These are phyloP conservation scores for Ephestia elutella DNA, from an alignment of 1,140 invertebrate species.

Conservation along the genomic window DNA sequence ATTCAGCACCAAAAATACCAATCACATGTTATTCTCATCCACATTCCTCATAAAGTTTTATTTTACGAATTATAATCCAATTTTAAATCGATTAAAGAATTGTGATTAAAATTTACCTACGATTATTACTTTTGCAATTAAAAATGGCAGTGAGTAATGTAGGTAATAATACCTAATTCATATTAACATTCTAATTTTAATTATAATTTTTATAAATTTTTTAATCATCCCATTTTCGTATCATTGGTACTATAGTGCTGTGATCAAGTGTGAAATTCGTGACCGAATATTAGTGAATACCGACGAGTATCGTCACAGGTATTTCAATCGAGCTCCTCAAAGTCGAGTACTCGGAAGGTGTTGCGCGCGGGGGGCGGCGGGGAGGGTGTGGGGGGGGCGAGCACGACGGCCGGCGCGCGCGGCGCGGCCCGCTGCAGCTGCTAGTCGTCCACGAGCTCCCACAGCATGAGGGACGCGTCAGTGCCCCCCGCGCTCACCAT, in stretches of 20 bases:
- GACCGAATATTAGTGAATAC: neutral
- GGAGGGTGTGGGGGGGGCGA: constrained; percentile 61
- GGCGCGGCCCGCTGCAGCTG: constrained; percentile 43
- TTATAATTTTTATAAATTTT: neutral
- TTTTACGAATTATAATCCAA: neutral
- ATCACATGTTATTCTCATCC: constrained; percentile 6
- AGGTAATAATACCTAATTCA: constrained; percentile 17
- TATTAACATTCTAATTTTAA: constrained; percentile 2
- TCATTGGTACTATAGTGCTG: constrained; percentile 1
- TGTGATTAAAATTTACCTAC: neutral
- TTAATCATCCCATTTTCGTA: neutral
- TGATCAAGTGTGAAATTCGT: neutral
- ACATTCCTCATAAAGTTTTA: neutral
- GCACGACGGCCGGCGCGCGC: constrained; percentile 47
- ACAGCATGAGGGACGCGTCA: constrained; percentile 93
- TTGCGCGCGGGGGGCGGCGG: constrained; percentile 38
- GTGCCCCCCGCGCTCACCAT: constrained; percentile 92
- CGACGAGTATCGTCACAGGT: neutral
- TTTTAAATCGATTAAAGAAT: neutral
- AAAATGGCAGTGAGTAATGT: constrained; percentile 40
- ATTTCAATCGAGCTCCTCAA: constrained; percentile 56
- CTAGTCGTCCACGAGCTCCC: constrained; percentile 90
- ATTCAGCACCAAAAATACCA: constrained; percentile 14
- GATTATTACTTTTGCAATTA: constrained; percentile 20
- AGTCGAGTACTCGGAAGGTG: constrained; percentile 57